Conservation (phyloP, 1,140 invertebrate species). For the Caligus rogercresseyi region DNA sequence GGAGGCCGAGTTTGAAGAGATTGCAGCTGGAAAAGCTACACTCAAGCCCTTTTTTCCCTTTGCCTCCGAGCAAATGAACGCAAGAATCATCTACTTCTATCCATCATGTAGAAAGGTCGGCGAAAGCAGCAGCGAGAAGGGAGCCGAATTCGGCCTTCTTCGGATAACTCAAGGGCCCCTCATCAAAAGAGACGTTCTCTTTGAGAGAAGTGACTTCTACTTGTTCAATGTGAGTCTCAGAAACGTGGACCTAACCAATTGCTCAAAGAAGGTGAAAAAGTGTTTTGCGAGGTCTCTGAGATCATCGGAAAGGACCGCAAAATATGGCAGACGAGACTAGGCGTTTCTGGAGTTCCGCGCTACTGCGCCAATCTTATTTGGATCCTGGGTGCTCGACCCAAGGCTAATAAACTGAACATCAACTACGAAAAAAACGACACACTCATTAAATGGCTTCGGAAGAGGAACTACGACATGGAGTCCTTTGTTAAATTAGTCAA, state of each 20-base stretch:
- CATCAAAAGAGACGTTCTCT: conserved; percentile 7
- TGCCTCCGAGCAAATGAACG: neutral
- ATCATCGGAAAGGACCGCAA: conserved; percentile 2
- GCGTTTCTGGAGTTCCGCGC: neutral
- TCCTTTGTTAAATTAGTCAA: conserved; percentile 1
- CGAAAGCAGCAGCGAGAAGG: neutral
- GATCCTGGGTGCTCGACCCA: neutral
- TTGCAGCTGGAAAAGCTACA: neutral
- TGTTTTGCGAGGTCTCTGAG: conserved; percentile 6
- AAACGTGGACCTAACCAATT: conserved; percentile 1
- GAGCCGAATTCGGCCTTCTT: conserved; percentile 1
- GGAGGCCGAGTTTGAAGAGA: neutral
- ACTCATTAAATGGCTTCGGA: conserved; percentile 3
- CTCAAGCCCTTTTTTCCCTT: conserved; percentile 12
- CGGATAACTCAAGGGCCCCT: neutral
- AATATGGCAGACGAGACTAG: neutral
- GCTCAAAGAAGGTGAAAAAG: conserved; percentile 11
- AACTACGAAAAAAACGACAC: neutral
- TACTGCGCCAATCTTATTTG: conserved; percentile 1
- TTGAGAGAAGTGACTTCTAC: neutral
- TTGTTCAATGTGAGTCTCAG: neutral
- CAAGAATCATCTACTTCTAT: conserved; percentile 1
- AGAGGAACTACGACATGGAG: neutral
- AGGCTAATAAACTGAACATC: neutral
- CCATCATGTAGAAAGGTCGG: neutral